Conservation (phyloP, 2,797 vertebrate species). For the Bradypodion pumilum region DNA sequence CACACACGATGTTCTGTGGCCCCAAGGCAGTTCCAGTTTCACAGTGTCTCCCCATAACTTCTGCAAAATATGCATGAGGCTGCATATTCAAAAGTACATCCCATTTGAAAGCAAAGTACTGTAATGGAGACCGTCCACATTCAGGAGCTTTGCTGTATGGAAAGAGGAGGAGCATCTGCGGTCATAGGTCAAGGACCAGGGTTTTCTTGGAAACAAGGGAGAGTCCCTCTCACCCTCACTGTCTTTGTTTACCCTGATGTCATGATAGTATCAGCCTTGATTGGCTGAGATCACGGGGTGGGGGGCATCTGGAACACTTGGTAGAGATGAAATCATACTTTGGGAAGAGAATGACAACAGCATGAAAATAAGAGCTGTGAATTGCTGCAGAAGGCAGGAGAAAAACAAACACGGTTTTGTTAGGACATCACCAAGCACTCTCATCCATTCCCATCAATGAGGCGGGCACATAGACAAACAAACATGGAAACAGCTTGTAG, state of each 20-base stretch:
- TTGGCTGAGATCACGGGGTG: slow-evolving; percentile 1
- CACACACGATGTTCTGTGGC: not conserved
- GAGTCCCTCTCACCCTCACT: not conserved
- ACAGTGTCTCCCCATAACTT: not conserved
- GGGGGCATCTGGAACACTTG: too few species aligned
- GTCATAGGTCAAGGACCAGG: not conserved
- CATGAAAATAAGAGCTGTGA: not conserved
- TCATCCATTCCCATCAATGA: not conserved
- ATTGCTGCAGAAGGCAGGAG: not conserved
- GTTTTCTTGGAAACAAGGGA: slow-evolving; percentile 1
- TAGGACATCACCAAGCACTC: not conserved
- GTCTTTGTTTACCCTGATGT: not conserved
- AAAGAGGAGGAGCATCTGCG: not conserved
- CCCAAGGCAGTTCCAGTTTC: not conserved
- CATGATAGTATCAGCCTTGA: not conserved
- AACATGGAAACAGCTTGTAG: not conserved
- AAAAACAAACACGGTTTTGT: not conserved
- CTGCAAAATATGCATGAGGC: not conserved
- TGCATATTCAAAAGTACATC: not conserved
- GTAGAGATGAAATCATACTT: too few species aligned
- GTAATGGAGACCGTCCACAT: not conserved
- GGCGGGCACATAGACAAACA: not conserved
- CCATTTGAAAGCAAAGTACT: not conserved
- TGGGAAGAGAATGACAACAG: not conserved
- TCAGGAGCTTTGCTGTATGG: not conserved